Conservation (phyloP, 2,888 invertebrate species). For the Cantharis nigra region DNA sequence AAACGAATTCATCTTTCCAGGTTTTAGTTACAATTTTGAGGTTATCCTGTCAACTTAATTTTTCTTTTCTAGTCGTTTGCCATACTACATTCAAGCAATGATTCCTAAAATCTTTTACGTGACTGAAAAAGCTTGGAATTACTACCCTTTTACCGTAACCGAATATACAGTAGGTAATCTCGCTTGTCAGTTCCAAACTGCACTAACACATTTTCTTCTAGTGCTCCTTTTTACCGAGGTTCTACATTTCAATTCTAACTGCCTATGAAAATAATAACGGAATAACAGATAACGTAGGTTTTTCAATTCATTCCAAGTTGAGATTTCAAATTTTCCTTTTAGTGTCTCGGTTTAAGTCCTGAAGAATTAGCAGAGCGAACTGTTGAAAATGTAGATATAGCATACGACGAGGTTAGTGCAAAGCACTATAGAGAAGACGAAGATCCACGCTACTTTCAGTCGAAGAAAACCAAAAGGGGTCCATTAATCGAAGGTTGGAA, state of each 20-base stretch:
- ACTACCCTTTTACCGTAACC: conserved; percentile 87
- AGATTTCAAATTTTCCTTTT: conserved; percentile 42
- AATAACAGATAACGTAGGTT: conserved; percentile 82
- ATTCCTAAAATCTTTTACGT: conserved; percentile 91
- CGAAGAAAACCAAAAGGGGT: conserved; percentile 80
- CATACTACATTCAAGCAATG: conserved; percentile 86
- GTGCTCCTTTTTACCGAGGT: conserved; percentile 90
- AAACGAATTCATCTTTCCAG: conserved; percentile 88
- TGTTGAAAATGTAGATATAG: conserved; percentile 85
- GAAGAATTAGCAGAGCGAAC: conserved; percentile 74
- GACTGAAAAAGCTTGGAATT: conserved; percentile 94
- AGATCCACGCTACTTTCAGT: conserved; percentile 84
- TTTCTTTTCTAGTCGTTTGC: conserved; percentile 72
- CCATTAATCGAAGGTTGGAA: conserved; percentile 85
- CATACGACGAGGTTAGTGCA: conserved; percentile 81
- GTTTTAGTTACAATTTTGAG: conserved; percentile 63
- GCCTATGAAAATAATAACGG: conserved; percentile 90
- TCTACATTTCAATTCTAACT: conserved; percentile 84
- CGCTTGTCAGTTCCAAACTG: conserved; percentile 16
- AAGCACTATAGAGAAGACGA: conserved; percentile 90
- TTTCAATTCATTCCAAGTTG: background rate
- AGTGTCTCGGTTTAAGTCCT: conserved; percentile 75
- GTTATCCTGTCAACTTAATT: background rate
- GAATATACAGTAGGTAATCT: conserved; percentile 74
- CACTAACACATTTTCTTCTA: conserved; percentile 57